Percentiles rank a stretch among this genome's conserved stretches.
Conservation (phyloP, 92 coral and sea anemone species). For the Parazoanthus darwini region DNA sequence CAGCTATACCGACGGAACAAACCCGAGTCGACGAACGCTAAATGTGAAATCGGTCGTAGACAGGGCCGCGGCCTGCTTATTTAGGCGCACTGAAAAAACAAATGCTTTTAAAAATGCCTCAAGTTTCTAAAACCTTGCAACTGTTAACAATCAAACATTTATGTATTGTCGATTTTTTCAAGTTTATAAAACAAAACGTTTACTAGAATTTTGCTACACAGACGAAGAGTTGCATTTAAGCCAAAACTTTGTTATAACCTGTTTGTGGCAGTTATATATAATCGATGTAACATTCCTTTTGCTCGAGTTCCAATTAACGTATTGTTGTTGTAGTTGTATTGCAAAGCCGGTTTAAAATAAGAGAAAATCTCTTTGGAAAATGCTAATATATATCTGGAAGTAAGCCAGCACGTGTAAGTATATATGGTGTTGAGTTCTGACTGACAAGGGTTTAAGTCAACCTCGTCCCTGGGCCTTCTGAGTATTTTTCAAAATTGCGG, state of each 20-base stretch:
- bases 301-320: background rate
- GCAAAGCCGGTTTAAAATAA: background rate
- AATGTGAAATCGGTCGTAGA: too few species aligned
- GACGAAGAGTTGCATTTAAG: too few species aligned
- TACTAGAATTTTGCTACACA: too few species aligned
- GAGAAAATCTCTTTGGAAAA: background rate
- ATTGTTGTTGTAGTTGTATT: background rate
- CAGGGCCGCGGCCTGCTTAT: too few species aligned
- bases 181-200: too few species aligned
- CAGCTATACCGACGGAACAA: background rate
- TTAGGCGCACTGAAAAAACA: too few species aligned
- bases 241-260: background rate
- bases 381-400: background rate
- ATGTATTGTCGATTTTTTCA: too few species aligned
- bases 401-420: background rate
- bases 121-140: too few species aligned
- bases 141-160: too few species aligned
- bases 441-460: slow-evolving; percentile 2
- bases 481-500: too few species aligned
- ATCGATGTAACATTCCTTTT: background rate
- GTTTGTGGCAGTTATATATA: background rate
- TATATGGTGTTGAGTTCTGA: background rate
- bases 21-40: background rate
- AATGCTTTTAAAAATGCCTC: too few species aligned
- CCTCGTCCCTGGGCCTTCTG: too few species aligned